phyloP scores from a whole-genome alignment of 2,888 invertebrate species.

The Microctonus brassicae region DNA sequence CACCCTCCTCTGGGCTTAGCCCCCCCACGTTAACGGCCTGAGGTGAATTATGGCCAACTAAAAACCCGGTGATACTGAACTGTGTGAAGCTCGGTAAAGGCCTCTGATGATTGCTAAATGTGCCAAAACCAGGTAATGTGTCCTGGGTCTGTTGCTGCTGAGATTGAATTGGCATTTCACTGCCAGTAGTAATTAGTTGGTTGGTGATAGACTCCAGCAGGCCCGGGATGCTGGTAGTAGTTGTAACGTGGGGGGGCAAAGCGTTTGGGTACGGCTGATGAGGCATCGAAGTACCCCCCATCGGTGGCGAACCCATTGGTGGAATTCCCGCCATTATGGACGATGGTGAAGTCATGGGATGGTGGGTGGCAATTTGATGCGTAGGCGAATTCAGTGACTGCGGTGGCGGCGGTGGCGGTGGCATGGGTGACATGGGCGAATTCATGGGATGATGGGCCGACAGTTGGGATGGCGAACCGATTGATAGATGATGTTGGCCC shows the following conservation, averaged over 20 bases:
- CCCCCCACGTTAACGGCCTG: slow-evolving; percentile 85
- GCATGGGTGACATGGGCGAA: slow-evolving; percentile 65
- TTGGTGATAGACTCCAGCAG: slow-evolving; percentile 68
- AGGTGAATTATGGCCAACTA: slow-evolving; percentile 72
- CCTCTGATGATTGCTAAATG: slow-evolving; percentile 65
- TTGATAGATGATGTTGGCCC: slow-evolving; percentile 73
- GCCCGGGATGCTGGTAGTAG: slow-evolving; percentile 72
- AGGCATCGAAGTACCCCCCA: slow-evolving; percentile 68
- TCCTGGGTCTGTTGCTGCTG: slow-evolving; percentile 51
- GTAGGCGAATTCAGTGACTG: slow-evolving; percentile 66
- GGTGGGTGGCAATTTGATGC: slow-evolving; percentile 61
- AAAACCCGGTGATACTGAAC: slow-evolving; percentile 73
- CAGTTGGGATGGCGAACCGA: slow-evolving; percentile 70
- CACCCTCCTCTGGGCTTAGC: slow-evolving; percentile 75
- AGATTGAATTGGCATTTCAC: slow-evolving; percentile 47
- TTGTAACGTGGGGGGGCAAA: slow-evolving; percentile 88
- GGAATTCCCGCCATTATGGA: slow-evolving; percentile 69
- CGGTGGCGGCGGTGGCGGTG: slow-evolving; percentile 55
- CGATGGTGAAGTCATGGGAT: slow-evolving; percentile 67
- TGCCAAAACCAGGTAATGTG: slow-evolving; percentile 61
- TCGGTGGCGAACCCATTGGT: slow-evolving; percentile 63
- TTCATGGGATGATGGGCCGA: slow-evolving; percentile 64
- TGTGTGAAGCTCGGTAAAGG: slow-evolving; percentile 79
- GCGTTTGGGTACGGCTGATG: slow-evolving; percentile 83
- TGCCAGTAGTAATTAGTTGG: slow-evolving; percentile 87